Percentiles rank a stretch among this genome's conserved stretches.
phyloP scores from a whole-genome alignment of 2,113 vertebrate genomes.

The Scalopus aquaticus region DNA sequence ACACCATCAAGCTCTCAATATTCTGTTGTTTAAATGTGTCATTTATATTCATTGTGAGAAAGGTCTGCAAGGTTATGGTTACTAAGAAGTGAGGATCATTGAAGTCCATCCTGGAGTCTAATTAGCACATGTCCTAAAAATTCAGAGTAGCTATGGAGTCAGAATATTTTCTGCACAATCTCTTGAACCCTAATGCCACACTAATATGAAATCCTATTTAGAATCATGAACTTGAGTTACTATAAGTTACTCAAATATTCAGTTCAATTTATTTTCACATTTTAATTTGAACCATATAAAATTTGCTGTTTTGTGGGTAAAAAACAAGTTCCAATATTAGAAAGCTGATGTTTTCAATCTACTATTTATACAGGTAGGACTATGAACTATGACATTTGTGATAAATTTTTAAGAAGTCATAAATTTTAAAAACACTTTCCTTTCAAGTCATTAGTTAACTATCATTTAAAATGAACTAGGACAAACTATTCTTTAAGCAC shows the following conservation, averaged over 20 bases:
- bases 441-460: neutral
- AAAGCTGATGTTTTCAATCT: conserved; percentile 19
- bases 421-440: conserved; percentile 42
- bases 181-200: neutral
- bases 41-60: neutral
- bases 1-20: neutral
- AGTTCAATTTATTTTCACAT: neutral
- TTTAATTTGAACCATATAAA: conserved; percentile 9
- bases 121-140: neutral
- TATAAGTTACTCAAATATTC: conserved; percentile 25
- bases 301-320: neutral
- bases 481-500: neutral
- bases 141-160: neutral
- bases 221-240: neutral
- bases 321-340: conserved; percentile 5
- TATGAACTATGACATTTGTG: neutral
- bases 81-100: neutral
- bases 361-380: neutral
- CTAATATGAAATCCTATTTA: neutral
- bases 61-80: neutral
- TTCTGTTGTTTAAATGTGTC: neutral
- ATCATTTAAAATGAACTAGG: conserved; percentile 18
- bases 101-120: neutral
- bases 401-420: conserved; percentile 28
- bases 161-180: neutral